Percentiles rank a stretch among this genome's conserved stretches.
Conservation (phyloP, 1,140 invertebrate species). For the Drosophila albomicans region DNA sequence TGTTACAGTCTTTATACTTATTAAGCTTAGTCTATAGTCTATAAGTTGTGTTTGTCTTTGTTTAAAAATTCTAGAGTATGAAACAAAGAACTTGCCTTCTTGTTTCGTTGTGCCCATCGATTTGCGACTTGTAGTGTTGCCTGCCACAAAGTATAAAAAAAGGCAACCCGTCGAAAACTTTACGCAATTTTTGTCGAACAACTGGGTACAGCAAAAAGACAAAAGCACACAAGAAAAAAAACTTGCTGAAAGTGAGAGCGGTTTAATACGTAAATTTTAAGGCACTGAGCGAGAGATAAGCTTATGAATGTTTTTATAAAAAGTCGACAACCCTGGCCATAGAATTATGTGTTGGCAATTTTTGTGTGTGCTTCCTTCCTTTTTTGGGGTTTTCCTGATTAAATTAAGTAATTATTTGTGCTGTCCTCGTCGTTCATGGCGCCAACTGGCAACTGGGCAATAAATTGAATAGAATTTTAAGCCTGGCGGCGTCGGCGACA, state of each 20-base stretch:
- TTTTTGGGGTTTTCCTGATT: conserved; percentile 67
- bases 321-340: conserved; percentile 41
- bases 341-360: conserved; percentile 46
- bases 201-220: conserved; percentile 39
- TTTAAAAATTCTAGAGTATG: conserved; percentile 9
- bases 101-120: conserved; percentile 54
- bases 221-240: too few species aligned
- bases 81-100: conserved; percentile 11
- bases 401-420: conserved; percentile 80
- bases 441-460: conserved; percentile 44
- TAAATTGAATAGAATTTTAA: conserved; percentile 19
- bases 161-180: conserved; percentile 53
- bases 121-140: conserved; percentile 53
- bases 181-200: conserved; percentile 63
- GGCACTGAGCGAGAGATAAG: conserved; percentile 61
- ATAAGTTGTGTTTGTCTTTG: background rate
- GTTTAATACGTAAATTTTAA: conserved; percentile 71
- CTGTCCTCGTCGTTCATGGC: conserved; percentile 36
- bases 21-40: background rate
- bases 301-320: conserved; percentile 75
- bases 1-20: too few species aligned
- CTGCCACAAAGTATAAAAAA: conserved; percentile 45
- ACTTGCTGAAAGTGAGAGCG: conserved; percentile 63
- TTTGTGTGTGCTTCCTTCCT: conserved; percentile 43
- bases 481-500: background rate